phyloP scores from a whole-genome alignment of 2,888 invertebrate species.

The Campopleginae sp. region DNA sequence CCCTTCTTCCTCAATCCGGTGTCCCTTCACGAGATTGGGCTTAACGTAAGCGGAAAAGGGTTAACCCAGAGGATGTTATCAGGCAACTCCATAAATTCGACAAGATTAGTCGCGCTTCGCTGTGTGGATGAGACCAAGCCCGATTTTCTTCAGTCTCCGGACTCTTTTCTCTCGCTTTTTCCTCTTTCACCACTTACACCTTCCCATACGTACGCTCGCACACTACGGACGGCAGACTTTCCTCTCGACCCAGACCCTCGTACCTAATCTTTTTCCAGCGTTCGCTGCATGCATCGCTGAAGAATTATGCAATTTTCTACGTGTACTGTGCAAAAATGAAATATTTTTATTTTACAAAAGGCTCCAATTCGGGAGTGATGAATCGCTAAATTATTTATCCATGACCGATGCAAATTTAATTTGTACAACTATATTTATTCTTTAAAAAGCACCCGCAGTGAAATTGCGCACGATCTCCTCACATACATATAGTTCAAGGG shows the following conservation, averaged over 20 bases:
- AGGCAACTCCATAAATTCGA: constrained; percentile 78
- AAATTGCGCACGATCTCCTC: background rate
- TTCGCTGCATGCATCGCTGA: constrained; percentile 28
- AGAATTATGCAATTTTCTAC: constrained; percentile 55
- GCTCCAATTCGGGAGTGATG: constrained; percentile 5
- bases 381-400: constrained; percentile 42
- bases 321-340: constrained; percentile 22
- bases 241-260: constrained; percentile 7
- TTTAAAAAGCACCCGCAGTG: background rate
- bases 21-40: constrained; percentile 72
- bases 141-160: constrained; percentile 61
- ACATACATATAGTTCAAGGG: background rate
- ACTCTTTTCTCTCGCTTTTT: constrained; percentile 35
- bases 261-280: constrained; percentile 46
- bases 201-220: constrained; percentile 1
- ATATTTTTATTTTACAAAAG: constrained; percentile 43
- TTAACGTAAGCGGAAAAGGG: constrained; percentile 79
- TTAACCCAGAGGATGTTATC: constrained; percentile 76
- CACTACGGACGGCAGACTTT: background rate
- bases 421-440: background rate
- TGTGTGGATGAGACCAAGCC: constrained; percentile 55
- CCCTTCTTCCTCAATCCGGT: constrained; percentile 26
- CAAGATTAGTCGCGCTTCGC: constrained; percentile 77
- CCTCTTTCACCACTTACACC: constrained; percentile 23
- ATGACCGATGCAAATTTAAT: constrained; percentile 15